Evolutionary conservation across 2,113 vertebrate species (phyloP), one percentile per base, ranked within the genome.

Genomic region (Xenotilapia caudafasciata): DNA sequence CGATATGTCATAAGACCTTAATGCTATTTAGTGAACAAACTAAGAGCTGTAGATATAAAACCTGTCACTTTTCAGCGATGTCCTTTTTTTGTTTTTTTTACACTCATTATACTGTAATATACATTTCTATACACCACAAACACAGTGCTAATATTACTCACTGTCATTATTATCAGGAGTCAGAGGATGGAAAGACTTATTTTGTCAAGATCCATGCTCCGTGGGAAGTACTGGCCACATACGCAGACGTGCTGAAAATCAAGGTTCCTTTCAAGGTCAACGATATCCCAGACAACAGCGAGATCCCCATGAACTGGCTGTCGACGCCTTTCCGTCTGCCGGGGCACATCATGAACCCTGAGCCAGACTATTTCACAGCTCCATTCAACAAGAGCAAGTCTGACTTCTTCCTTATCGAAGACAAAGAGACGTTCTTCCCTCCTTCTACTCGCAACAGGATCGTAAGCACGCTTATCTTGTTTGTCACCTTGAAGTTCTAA

Each of bases 201-300:
- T 99, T 98, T 91, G 95, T 99, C 75, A 99, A 99, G 96, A 97
- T 99, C 88, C 99, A 99, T 3, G 97, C 99, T 0, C 97, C 99
- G 0, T 99, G 98, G 99, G 98, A 99, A 65, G 97, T 98, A 62
- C 91, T 99, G 88, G 95, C 97, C 89, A 99, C 98, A 0, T 99
- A 99, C 0, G 99, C 99, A 0, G 98, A 99, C 55, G 97, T 99
- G 82, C 93, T 99, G 86, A 98, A 98, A 86, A 98, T 99, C 86
- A 99, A 99, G 91, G 97, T 97, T 90, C 98, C 98, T 4, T 98
- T 99, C 92, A 97, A 94, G 90, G 96, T 92, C 75, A 98, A 96
- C 2, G 98, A 99, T 93, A 97, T 98, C 93, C 95, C 96, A 4
- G 90, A 92, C 7, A 77, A 2, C 2, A 89, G 75, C 1, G 95